A percentile compares a stretch with the other conserved stretches of the same genome.
phyloP scores from a whole-genome alignment of 2,113 vertebrate species.

The Myotis brandtii region DNA sequence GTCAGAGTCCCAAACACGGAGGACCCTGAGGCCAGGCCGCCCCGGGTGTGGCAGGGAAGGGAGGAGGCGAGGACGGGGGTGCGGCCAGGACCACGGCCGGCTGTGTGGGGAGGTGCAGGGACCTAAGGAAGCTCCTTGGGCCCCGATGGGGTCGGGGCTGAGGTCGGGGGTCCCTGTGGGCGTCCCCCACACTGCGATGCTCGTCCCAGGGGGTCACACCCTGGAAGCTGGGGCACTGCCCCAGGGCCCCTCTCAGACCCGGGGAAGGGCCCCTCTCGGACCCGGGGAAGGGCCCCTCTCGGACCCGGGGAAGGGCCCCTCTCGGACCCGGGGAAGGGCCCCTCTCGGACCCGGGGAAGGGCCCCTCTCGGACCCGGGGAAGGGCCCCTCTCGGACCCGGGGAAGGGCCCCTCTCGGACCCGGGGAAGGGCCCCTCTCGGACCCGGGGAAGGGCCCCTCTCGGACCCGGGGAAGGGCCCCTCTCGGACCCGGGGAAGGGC shows the following conservation, averaged over 20 bases:
- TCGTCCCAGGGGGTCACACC: neutral
- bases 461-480: too few relatives aligned
- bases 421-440: too few relatives aligned
- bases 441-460: too few relatives aligned
- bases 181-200: rapidly evolving
- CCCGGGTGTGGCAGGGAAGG: neutral
- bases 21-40: neutral
- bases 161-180: neutral
- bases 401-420: rapidly evolving
- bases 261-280: neutral
- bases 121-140: neutral
- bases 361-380: too few relatives aligned
- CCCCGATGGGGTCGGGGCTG: rapidly evolving
- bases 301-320: neutral
- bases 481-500: too few relatives aligned
- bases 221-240: neutral
- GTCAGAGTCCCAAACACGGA: neutral
- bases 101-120: too few relatives aligned
- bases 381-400: rapidly evolving
- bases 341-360: too few relatives aligned
- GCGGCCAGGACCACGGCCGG: too few relatives aligned
- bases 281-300: too few relatives aligned
- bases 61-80: neutral
- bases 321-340: rapidly evolving
- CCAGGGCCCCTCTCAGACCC: rapidly evolving